Evolutionary conservation across 2,113 vertebrate species (phyloP).

Genomic region (Gambusia holbrooki): DNA sequence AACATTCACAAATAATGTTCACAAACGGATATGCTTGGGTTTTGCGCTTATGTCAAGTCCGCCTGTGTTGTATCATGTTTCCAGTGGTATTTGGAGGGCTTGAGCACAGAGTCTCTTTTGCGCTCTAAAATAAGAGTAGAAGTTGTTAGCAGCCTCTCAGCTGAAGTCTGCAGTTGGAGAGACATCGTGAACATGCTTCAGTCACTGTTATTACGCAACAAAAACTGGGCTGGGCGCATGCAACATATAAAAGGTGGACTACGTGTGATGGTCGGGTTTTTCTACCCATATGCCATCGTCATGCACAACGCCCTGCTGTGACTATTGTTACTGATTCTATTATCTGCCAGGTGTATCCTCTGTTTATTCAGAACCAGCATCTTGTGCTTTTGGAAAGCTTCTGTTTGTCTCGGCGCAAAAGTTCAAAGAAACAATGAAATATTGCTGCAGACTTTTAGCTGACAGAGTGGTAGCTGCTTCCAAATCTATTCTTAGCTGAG

Average conservation of each 20-base stretch:
- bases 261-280: slow-evolving; percentile 53
- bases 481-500: slow-evolving; percentile 41
- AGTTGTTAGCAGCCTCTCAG: slow-evolving; percentile 12
- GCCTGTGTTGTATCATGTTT: slow-evolving; percentile 40
- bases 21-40: slow-evolving; percentile 17
- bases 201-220: slow-evolving; percentile 50
- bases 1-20: neutral
- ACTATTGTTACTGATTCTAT: neutral
- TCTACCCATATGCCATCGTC: slow-evolving; percentile 1
- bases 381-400: neutral
- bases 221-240: slow-evolving; percentile 71
- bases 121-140: slow-evolving; percentile 30
- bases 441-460: slow-evolving; percentile 2
- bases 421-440: slow-evolving; percentile 8
- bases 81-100: slow-evolving; percentile 41
- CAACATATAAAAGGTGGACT: slow-evolving; percentile 52
- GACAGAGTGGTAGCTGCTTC: slow-evolving; percentile 7
- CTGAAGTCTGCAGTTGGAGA: slow-evolving; percentile 25
- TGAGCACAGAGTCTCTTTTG: slow-evolving; percentile 25
- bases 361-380: neutral
- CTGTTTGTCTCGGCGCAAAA: neutral
- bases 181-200: slow-evolving; percentile 36
- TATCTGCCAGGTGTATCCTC: slow-evolving; percentile 2
- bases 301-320: neutral
- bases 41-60: slow-evolving; percentile 25